Evolutionary conservation across 2,113 vertebrate species (phyloP).

Genomic region (Ptyas mucosa): DNA sequence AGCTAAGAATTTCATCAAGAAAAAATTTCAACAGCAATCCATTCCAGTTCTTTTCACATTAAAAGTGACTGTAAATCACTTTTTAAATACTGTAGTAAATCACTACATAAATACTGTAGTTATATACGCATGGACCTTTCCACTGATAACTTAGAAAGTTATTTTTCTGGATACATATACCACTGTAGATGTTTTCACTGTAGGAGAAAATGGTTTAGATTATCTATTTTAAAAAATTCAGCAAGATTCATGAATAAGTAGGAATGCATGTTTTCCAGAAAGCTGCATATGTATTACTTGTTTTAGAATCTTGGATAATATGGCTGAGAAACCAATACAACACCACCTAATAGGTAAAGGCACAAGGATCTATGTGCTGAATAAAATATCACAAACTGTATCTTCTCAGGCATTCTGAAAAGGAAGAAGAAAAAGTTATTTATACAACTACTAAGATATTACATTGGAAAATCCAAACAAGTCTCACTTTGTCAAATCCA

Average conservation of each 20-base stretch:
- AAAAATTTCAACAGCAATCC: slow-evolving; percentile 43
- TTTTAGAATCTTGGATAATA: background rate
- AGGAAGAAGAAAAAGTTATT: background rate
- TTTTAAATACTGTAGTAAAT: slow-evolving; percentile 25
- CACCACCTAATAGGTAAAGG: background rate
- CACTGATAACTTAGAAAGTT: slow-evolving; percentile 24
- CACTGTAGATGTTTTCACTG: background rate
- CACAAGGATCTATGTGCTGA: background rate
- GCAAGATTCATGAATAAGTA: background rate
- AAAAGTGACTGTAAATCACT: slow-evolving; percentile 27
- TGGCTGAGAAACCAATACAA: background rate
- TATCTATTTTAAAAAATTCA: background rate
- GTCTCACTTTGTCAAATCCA: background rate
- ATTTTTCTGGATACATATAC: slow-evolving; percentile 6
- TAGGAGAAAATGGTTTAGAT: background rate
- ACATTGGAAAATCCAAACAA: background rate
- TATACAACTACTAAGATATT: background rate
- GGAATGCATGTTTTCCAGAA: background rate
- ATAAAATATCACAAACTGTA: background rate
- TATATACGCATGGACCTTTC: slow-evolving; percentile 19
- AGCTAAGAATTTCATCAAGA: slow-evolving; percentile 44
- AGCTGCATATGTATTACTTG: background rate
- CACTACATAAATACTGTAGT: slow-evolving; percentile 32
- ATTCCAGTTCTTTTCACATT: slow-evolving; percentile 20
- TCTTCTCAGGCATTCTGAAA: background rate